These are phyloP conservation scores for Drosophila watanabei DNA, from an alignment of 1,140 invertebrate genomes.

Conservation along the genomic window DNA sequence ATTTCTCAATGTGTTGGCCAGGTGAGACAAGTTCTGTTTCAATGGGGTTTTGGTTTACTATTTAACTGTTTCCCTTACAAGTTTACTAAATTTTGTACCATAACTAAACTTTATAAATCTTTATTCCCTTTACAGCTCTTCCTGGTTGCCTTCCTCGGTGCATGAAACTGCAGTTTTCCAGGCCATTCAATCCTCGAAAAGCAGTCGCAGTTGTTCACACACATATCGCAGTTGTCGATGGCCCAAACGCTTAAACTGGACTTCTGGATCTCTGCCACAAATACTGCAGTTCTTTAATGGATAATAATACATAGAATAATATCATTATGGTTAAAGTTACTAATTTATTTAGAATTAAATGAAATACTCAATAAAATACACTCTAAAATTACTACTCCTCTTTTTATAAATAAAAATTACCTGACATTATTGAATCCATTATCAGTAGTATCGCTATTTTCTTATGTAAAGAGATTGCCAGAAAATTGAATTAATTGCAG, in stretches of 20 bases:
- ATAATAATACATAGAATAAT: background rate
- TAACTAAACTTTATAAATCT: too few relatives aligned
- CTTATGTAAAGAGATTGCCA: conserved; percentile 28
- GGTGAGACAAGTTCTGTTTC: conserved; percentile 10
- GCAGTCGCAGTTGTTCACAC: conserved; percentile 33
- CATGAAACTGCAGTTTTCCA: conserved; percentile 62
- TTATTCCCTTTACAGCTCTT: conserved; percentile 22
- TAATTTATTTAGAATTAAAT: conserved; percentile 22
- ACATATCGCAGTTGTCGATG: conserved; percentile 56
- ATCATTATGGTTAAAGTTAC: background rate
- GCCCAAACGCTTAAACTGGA: conserved; percentile 7
- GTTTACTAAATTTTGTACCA: too few relatives aligned
- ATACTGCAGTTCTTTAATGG: conserved; percentile 43
- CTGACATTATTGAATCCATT: background rate
- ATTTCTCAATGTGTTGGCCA: conserved; percentile 57
- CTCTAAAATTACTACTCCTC: background rate
- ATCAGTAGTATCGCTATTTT: conserved; percentile 1
- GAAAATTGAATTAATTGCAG: conserved; percentile 29
- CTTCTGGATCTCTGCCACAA: conserved; percentile 26
- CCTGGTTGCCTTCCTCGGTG: conserved; percentile 45
- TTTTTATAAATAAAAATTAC: background rate
- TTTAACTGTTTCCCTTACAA: too few relatives aligned
- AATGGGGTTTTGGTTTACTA: too few relatives aligned
- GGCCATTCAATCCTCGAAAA: conserved; percentile 54
- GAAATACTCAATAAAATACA: conserved; percentile 2